These are phyloP conservation scores for Petrocephalus sullivani DNA, from an alignment of 2,797 vertebrate species.

Conservation along the genomic window DNA sequence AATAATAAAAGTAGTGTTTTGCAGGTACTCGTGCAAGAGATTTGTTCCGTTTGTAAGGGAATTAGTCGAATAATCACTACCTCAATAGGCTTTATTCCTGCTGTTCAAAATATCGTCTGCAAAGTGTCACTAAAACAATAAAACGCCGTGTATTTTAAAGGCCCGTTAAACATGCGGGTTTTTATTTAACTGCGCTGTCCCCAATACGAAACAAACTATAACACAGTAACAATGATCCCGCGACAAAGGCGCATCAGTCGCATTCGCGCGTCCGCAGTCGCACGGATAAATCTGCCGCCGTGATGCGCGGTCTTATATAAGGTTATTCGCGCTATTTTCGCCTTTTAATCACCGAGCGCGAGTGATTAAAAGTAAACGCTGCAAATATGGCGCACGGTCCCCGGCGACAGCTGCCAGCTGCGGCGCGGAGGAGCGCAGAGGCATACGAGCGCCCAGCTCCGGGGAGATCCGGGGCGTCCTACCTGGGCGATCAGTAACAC, in stretches of 20 bases:
- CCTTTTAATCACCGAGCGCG: background rate
- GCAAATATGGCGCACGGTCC: conserved; percentile 52
- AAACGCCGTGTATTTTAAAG: background rate
- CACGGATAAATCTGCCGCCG: background rate
- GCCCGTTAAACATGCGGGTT: background rate
- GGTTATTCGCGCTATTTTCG: background rate
- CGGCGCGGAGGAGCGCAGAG: background rate
- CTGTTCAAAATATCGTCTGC: background rate
- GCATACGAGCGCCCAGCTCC: no score
- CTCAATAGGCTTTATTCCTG: background rate
- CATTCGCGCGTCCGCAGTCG: background rate
- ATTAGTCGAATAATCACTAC: background rate
- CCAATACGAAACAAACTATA: background rate
- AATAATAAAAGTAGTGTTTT: background rate
- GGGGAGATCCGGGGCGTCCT: background rate
- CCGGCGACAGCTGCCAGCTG: conserved; percentile 43
- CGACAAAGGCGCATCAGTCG: background rate
- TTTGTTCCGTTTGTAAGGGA: background rate
- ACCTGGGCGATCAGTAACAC: conserved; percentile 6
- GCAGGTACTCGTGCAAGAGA: background rate
- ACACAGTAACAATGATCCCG: background rate
- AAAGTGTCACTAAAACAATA: conserved; percentile 10
- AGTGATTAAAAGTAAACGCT: background rate
- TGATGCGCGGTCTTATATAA: background rate
- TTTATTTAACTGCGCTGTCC: background rate